These are phyloP conservation scores for Hydrotaea cyrtoneurina DNA, from an alignment of 2,888 invertebrate genomes.

Conservation along the genomic window DNA sequence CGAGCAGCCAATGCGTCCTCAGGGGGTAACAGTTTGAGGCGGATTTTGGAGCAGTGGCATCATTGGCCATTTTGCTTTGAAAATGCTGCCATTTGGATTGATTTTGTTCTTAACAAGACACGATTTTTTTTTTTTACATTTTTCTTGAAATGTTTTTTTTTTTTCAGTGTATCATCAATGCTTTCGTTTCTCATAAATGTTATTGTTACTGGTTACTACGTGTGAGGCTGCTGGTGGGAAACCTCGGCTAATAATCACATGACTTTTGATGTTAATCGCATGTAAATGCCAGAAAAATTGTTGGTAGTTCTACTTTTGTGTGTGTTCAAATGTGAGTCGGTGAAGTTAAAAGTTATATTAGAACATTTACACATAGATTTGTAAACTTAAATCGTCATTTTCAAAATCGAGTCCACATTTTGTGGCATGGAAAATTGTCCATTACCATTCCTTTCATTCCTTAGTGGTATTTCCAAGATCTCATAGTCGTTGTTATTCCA, in stretches of 20 bases:
- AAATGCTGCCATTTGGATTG: too few relatives aligned
- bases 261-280: not conserved
- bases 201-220: not conserved
- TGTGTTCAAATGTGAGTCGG: too few relatives aligned
- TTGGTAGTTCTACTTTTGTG: too few relatives aligned
- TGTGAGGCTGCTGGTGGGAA: not conserved
- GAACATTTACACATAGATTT: not conserved
- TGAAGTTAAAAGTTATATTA: not conserved
- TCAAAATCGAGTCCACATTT: too few relatives aligned
- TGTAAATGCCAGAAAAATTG: not conserved
- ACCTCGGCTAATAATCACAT: not conserved
- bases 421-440: not conserved
- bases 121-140: too few relatives aligned
- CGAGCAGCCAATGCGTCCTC: too few relatives aligned
- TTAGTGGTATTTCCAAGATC: not conserved
- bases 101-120: too few relatives aligned
- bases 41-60: too few relatives aligned
- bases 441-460: not conserved
- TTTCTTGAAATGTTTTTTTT: not conserved
- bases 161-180: not conserved
- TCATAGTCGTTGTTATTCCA: not conserved
- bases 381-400: not conserved
- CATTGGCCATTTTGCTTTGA: too few relatives aligned
- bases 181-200: not conserved
- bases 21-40: too few relatives aligned